Evolutionary conservation across 2,113 vertebrate genomes (phyloP).

Genomic region (Xiphophorus hellerii): DNA sequence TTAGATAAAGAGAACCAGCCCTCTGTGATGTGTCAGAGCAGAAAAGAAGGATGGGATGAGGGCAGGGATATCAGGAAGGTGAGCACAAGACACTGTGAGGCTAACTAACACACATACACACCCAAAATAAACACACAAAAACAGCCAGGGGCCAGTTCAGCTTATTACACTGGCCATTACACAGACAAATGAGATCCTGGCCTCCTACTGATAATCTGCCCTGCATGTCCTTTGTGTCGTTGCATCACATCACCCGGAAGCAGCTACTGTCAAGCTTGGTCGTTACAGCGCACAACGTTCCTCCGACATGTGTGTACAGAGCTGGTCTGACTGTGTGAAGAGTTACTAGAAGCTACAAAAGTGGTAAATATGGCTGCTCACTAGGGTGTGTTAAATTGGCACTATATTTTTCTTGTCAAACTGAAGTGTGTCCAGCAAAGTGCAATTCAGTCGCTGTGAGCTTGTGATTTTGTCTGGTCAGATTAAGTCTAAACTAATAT

Average conservation of each 20-base stretch:
- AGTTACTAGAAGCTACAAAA: constrained; percentile 8
- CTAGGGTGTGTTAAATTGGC: too few species aligned
- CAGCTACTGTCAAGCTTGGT: constrained; percentile 52
- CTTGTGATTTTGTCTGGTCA: too few species aligned
- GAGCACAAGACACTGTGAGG: constrained; percentile 28
- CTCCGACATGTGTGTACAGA: neutral
- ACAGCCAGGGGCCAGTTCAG: constrained; percentile 63
- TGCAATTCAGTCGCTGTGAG: too few species aligned
- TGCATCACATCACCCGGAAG: constrained; percentile 64
- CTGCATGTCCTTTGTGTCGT: constrained; percentile 51
- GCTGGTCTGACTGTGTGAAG: constrained; percentile 1
- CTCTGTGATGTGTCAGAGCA: constrained; percentile 26
- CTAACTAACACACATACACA: constrained; percentile 24
- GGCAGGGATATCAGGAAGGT: constrained; percentile 32
- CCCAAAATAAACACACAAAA: constrained; percentile 58
- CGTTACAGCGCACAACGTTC: constrained; percentile 22
- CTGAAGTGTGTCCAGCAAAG: too few species aligned
- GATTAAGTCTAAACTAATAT: too few species aligned
- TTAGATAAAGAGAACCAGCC: constrained; percentile 22
- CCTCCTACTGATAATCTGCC: constrained; percentile 65
- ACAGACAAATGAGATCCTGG: constrained; percentile 75
- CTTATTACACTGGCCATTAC: constrained; percentile 75
- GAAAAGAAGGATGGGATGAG: constrained; percentile 12
- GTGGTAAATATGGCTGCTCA: neutral
- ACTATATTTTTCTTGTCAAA: too few species aligned